Percentiles rank a stretch among this genome's conserved stretches.
Evolutionary conservation across 37 sponge, comb jelly and placozoan species (phyloP).

Genomic region (Beroe forskalii): DNA sequence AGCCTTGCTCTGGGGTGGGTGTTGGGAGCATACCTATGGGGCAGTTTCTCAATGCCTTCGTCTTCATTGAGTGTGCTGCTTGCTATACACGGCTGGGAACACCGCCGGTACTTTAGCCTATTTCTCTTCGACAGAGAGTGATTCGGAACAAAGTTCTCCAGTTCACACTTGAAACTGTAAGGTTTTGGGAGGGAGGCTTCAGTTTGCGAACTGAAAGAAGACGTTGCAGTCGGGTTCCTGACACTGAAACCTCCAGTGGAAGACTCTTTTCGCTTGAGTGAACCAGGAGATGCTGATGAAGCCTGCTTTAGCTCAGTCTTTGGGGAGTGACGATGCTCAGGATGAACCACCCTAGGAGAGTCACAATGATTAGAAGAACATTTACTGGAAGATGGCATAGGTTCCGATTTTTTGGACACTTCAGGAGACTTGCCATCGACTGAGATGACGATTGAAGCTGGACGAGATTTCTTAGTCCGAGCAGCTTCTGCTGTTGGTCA

Average conservation of each 20-base stretch:
- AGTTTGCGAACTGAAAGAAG: neutral
- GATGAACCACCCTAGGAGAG: too few species aligned
- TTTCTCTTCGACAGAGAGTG: neutral
- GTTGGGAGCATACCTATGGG: constrained; percentile 2
- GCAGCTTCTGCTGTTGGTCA: neutral
- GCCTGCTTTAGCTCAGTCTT: neutral
- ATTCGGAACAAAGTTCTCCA: constrained; percentile 19
- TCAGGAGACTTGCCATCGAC: neutral
- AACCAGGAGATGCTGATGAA: neutral
- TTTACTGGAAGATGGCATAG: neutral
- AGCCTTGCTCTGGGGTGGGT: constrained; percentile 38
- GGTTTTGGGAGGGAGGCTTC: neutral
- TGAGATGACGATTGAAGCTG: neutral
- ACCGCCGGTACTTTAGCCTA: neutral
- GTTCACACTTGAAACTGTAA: neutral
- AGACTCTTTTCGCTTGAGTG: neutral
- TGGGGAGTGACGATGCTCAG: neutral
- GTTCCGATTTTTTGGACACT: neutral
- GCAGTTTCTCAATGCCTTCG: constrained; percentile 40
- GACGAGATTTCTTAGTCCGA: too few species aligned
- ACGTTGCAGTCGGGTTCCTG: constrained; percentile 34
- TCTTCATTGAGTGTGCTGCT: neutral
- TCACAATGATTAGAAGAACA: too few species aligned
- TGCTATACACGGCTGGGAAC: constrained; percentile 30
- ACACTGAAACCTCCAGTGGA: constrained; percentile 36